Base-by-base conservation (phyloP, 2,113 vertebrate genomes). In the Piprites chloris region DNA sequence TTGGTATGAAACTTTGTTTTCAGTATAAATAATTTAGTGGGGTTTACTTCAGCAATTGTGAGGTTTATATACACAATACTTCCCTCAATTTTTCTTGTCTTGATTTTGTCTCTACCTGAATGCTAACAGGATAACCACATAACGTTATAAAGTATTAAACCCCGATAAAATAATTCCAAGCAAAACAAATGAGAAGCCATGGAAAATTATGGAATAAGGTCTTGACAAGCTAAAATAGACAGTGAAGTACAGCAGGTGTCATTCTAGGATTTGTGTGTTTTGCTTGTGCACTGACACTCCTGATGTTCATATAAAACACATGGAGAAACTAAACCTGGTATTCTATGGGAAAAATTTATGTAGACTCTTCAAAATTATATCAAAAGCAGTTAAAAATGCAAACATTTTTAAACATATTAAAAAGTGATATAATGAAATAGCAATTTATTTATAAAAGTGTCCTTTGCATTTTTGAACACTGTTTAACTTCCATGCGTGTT, bases 401-500 rank as follows among this genome's bases (percentile, higher is more conserved):
- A 84, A 52, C 30, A n/a, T n/a, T n/a, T n/a, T n/a, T n/a, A n/a
- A n/a, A n/a, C n/a, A n/a, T 46, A 42, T 37, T 73, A 58, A 59
- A 77, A 71, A 2, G 3, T 49, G 14, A 69, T 30, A 35, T 5
- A 61, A 47, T n/a, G 69, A 17, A 41, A 49, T 42, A 79, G 9
- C 14, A 77, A 44, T 77, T 77, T 84, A 26, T 83, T 80, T 83
- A 37, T 62, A 67, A 85, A 89, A 84, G 24, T 19, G 17, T n/a
- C 6, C 47, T 86, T 91, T 93, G 28, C 53, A 61, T 86, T 75
- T 68, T 59, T 39, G 50, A 67, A 49, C 42, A 61, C 16, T 65
- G 44, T 61, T 73, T 42, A 81, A 91, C 83, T 94, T 92, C 71
- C 68, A 35, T 79, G 83, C 59, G 35, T 69, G 77, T 97, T 92